A percentile compares a stretch with the other conserved stretches of the same genome.
phyloP scores from a whole-genome alignment of 2,797 vertebrate species.

The Gobio occitaniae region DNA sequence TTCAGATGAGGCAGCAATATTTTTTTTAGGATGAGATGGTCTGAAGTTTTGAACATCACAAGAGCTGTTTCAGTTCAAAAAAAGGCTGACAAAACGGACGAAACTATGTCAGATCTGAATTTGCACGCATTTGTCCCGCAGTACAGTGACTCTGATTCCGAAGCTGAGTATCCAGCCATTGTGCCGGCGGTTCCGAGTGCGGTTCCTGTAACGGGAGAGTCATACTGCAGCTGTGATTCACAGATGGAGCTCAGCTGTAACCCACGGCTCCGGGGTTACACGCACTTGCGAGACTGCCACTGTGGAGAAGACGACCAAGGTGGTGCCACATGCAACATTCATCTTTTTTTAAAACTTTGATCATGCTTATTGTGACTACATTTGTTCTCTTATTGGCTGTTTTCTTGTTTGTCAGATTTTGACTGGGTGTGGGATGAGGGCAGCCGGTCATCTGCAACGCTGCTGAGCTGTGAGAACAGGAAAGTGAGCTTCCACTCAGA shows the following conservation, averaged over 20 bases:
- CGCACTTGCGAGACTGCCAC: conserved; percentile 89
- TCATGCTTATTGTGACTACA: not conserved
- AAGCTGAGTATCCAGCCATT: conserved; percentile 85
- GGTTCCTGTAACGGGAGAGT: conserved; percentile 95
- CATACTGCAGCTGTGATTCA: conserved; percentile 92
- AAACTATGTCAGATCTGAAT: not conserved
- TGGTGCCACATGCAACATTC: conserved; percentile 58
- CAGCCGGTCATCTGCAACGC: conserved; percentile 86
- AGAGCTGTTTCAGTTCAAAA: not conserved
- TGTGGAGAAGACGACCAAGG: conserved; percentile 98
- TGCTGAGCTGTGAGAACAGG: conserved; percentile 92
- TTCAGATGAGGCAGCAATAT: not conserved
- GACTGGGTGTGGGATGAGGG: conserved; percentile 95
- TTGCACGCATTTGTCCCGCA: conserved; percentile 64
- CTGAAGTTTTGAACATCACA: not conserved
- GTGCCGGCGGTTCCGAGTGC: conserved; percentile 91
- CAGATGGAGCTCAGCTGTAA: conserved; percentile 87
- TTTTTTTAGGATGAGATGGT: not conserved
- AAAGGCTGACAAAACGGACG: not conserved
- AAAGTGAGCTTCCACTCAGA: conserved; percentile 97
- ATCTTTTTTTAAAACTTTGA: not conserved
- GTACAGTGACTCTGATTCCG: conserved; percentile 96
- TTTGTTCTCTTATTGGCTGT: not conserved
- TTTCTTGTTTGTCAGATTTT: conserved; percentile 81
- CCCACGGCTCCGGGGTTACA: conserved; percentile 82